Base-by-base conservation (phyloP, 2,888 invertebrate species). In the Perizoma affinitatum region DNA sequence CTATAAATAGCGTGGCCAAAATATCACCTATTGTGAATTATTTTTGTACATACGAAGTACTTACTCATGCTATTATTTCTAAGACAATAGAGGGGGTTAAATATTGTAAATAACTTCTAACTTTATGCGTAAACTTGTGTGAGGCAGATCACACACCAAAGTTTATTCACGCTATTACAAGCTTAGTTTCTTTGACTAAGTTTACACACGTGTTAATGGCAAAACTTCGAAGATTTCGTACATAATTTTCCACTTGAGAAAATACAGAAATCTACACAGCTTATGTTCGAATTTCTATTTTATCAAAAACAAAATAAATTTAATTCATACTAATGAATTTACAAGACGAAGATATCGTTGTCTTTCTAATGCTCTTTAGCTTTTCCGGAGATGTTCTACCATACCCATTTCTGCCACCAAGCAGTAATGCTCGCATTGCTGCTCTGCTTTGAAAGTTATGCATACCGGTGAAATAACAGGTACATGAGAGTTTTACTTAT, bases 271-370 rank as follows among this genome's bases (percentile, higher is more conserved):
- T 51, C 55, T 49, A 62, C 67, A 60, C 59, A 50, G 61, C 52
- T 63, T 63, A 65, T 60, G 53, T 61, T 65, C 41, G 51, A 60
- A 63, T 66, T 62, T 63, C 50, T 58, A 66, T 61, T 59, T 38
- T 64, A 63, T 62, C 63, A 65, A 67, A 64, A 57, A 66, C 54
- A 46, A 58, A 54, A 54, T 68, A 70, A 76, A 76, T 75, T 76
- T 72, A 75, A 22, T 22, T 22, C 22, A 22, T 22, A 22, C 3
- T 2, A 22, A 22, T 22, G 22, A 22, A 22, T 22, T 22, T 22
- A 22, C 22, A 22, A 22, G 22, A 22, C 1, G 22, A 22, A 22
- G 22, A 22, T 22, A 22, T 22, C 22, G 22, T 22, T 22, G 22
- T 22, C n/a, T n/a, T n/a, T n/a, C n/a, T n/a, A n/a, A n/a, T n/a